Percentiles rank a stretch among this genome's conserved stretches.
These are phyloP conservation scores for Solenopsis invicta DNA, from an alignment of 1,140 invertebrate genomes.

Conservation along the genomic window DNA sequence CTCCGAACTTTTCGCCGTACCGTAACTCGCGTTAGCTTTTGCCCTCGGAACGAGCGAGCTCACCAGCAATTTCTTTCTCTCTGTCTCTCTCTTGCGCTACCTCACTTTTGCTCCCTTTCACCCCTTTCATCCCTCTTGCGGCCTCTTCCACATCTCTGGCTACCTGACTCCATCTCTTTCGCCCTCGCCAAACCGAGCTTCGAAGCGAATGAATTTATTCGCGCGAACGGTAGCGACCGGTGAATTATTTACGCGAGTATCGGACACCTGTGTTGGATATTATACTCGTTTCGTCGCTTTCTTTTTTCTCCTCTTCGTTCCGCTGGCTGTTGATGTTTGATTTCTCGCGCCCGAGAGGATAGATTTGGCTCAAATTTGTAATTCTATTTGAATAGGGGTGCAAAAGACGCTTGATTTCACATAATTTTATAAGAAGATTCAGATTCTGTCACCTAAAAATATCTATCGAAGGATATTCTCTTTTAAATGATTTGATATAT, in stretches of 20 bases:
- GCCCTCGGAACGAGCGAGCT: slow-evolving; percentile 59
- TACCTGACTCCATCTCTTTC: slow-evolving; percentile 45
- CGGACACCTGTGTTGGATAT: slow-evolving; percentile 56
- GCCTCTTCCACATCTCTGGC: slow-evolving; percentile 33
- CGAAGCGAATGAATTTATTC: slow-evolving; percentile 74
- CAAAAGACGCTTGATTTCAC: not conserved
- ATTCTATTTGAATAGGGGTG: slow-evolving; percentile 1
- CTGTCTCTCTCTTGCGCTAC: slow-evolving; percentile 15
- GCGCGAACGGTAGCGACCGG: slow-evolving; percentile 52
- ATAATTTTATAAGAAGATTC: slow-evolving; percentile 17
- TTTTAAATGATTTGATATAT: not conserved
- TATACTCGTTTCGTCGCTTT: slow-evolving; percentile 40
- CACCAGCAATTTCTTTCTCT: slow-evolving; percentile 44
- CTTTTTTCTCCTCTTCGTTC: slow-evolving; percentile 30
- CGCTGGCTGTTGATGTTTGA: slow-evolving; percentile 26
- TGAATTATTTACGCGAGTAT: slow-evolving; percentile 71
- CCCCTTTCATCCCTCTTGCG: slow-evolving; percentile 31
- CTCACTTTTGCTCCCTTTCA: slow-evolving; percentile 15
- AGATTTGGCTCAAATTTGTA: not conserved
- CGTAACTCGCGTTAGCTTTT: slow-evolving; percentile 70
- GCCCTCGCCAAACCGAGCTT: slow-evolving; percentile 2
- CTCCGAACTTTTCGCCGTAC: slow-evolving; percentile 63
- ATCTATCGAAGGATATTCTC: not conserved
- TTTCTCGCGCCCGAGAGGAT: not conserved
- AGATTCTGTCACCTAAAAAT: not conserved